phyloP scores from a whole-genome alignment of 2,888 invertebrate genomes.

The Schrankia costaestrigalis region DNA sequence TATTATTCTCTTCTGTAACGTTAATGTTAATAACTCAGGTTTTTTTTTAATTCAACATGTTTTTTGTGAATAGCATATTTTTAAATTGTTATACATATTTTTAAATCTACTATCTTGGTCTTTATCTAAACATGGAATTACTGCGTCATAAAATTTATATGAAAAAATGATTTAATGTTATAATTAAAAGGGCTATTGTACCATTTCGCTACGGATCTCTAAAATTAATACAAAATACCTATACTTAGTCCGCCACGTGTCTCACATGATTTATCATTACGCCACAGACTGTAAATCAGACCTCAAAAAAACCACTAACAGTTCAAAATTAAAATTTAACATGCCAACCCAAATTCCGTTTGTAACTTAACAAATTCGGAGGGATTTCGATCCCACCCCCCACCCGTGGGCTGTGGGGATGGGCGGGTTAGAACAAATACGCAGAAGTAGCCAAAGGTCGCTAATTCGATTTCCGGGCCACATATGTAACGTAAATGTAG shows the following conservation, averaged over 20 bases:
- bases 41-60: too few species aligned
- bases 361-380: slow-evolving; percentile 29
- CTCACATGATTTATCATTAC: slow-evolving; percentile 3
- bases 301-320: slow-evolving; percentile 1
- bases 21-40: too few species aligned
- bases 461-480: slow-evolving; percentile 41
- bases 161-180: too few species aligned
- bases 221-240: too few species aligned
- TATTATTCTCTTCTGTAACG: too few species aligned
- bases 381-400: slow-evolving; percentile 21
- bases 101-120: too few species aligned
- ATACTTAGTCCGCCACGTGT: not conserved
- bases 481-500: slow-evolving; percentile 27
- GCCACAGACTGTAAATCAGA: slow-evolving; percentile 1
- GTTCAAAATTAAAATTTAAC: slow-evolving; percentile 23
- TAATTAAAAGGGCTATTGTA: too few species aligned
- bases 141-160: too few species aligned
- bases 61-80: too few species aligned
- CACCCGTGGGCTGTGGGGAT: slow-evolving; percentile 11
- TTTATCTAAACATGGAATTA: too few species aligned
- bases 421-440: slow-evolving; percentile 43
- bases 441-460: slow-evolving; percentile 39
- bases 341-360: slow-evolving; percentile 21
- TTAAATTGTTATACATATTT: too few species aligned
- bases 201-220: too few species aligned